Evolutionary conservation across 2,888 invertebrate species (phyloP).

Genomic region (Nomada fabriciana): DNA sequence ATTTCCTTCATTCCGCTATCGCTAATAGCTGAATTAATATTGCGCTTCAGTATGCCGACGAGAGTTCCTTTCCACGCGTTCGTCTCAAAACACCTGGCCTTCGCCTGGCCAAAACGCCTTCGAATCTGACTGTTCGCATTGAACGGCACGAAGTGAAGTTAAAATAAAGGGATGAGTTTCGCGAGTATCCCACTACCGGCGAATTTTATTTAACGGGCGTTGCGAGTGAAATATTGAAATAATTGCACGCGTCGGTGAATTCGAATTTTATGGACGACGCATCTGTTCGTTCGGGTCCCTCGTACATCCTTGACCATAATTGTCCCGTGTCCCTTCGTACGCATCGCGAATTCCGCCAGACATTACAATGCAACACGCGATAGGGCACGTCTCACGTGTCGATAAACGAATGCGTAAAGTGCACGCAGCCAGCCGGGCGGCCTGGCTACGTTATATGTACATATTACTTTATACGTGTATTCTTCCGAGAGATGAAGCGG

Average conservation of each 20-base stretch:
- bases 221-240: slow-evolving; percentile 11
- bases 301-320: slow-evolving; percentile 48
- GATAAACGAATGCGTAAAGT: slow-evolving; percentile 45
- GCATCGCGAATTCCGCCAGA: slow-evolving; percentile 27
- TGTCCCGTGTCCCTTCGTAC: slow-evolving; percentile 40
- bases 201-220: slow-evolving; percentile 30
- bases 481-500: too few species aligned
- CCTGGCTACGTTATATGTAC: background rate
- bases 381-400: slow-evolving; percentile 35
- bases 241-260: slow-evolving; percentile 29
- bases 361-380: slow-evolving; percentile 45
- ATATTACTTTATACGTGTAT: background rate
- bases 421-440: background rate
- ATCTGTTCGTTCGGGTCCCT: slow-evolving; percentile 15
- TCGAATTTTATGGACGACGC: slow-evolving; percentile 28
- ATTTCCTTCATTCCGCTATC: background rate
- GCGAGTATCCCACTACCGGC: background rate
- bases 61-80: background rate
- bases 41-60: too few species aligned
- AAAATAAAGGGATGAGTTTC: background rate
- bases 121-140: background rate
- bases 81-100: background rate
- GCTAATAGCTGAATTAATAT: background rate
- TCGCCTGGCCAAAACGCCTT: too few species aligned
- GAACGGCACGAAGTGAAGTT: too few species aligned